Percentiles rank a stretch among this genome's conserved stretches.
Evolutionary conservation across 2,797 vertebrate genomes (phyloP).

Genomic region (Dipus sagitta): DNA sequence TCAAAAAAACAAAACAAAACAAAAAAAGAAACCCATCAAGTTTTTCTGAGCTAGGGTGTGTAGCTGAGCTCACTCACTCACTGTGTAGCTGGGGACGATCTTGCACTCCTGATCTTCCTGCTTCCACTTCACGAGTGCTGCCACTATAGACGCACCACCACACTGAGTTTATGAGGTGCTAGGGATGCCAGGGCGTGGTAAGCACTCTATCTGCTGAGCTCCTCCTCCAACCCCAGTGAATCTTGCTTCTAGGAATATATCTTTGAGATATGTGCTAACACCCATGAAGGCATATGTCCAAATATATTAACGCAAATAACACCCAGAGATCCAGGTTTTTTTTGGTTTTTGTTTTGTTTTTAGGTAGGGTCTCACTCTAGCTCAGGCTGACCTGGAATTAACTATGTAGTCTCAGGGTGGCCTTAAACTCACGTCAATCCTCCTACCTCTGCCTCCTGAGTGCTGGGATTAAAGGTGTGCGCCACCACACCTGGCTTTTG

Average conservation of each 20-base stretch:
- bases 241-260: conserved; percentile 44
- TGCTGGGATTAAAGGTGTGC: no score
- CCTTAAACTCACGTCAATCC: no score
- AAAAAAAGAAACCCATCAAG: no score
- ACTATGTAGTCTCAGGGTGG: no score
- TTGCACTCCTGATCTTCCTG: background rate
- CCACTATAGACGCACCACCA: background rate
- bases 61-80: background rate
- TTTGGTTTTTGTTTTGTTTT: no score
- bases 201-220: background rate
- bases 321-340: background rate
- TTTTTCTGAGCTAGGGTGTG: background rate
- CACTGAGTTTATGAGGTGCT: background rate
- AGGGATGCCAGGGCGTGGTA: background rate
- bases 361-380: no score
- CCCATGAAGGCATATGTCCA: background rate
- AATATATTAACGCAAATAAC: conserved; percentile 55
- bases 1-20: no score
- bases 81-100: no score
- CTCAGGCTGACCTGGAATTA: no score
- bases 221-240: background rate
- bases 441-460: no score
- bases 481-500: no score
- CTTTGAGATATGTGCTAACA: conserved; percentile 33
- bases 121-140: background rate